These are phyloP conservation scores for Muntiacus muntjak DNA, from an alignment of 2,113 vertebrate species.

Conservation along the genomic window DNA sequence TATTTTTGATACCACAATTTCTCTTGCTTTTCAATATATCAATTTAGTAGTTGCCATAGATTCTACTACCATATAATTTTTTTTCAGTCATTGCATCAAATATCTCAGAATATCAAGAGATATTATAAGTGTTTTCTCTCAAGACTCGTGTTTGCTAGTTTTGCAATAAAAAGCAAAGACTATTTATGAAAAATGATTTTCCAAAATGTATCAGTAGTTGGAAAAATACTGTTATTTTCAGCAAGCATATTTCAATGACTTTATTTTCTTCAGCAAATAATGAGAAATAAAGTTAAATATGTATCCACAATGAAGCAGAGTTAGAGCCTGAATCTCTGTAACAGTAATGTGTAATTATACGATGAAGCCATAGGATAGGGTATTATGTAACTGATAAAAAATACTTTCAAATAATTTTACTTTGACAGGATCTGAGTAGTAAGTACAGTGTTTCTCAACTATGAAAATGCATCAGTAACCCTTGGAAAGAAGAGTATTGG, in stretches of 20 bases:
- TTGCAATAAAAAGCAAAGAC: background rate
- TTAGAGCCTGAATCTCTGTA: background rate
- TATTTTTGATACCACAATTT: background rate
- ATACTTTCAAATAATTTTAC: background rate
- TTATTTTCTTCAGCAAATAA: background rate
- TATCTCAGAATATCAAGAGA: background rate
- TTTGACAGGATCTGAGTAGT: background rate
- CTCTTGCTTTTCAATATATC: background rate
- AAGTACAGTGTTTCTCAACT: background rate
- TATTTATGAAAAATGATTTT: background rate
- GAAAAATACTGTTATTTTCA: background rate
- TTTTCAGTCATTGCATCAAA: background rate
- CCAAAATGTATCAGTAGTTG: background rate
- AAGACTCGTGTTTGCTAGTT: background rate
- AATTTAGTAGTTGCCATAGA: background rate
- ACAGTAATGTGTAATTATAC: background rate
- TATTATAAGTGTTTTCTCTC: background rate
- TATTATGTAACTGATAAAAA: background rate
- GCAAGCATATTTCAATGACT: background rate
- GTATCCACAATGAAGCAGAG: background rate
- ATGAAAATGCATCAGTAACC: background rate
- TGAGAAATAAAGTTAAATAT: background rate
- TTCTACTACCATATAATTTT: background rate
- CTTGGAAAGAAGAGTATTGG: background rate
- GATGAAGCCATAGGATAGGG: background rate